A percentile compares a stretch with the other conserved stretches of the same genome.
Conservation (phyloP, 2,888 invertebrate genomes). For the Omphaloscelis lunosa region DNA sequence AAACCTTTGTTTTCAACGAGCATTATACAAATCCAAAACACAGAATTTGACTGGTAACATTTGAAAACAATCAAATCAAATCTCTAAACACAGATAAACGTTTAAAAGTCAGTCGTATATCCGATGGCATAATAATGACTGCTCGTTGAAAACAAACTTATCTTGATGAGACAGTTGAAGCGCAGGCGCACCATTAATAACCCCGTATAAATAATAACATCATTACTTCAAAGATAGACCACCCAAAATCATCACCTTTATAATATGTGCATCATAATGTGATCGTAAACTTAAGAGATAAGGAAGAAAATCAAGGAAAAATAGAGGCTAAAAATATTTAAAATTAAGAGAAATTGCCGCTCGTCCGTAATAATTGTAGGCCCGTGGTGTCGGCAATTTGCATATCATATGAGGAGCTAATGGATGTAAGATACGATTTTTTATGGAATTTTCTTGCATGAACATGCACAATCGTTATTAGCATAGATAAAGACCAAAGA, state of each 20-base stretch:
- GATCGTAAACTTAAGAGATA: constrained; percentile 84
- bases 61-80: constrained; percentile 80
- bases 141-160: constrained; percentile 87
- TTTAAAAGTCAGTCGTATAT: constrained; percentile 86
- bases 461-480: constrained; percentile 81
- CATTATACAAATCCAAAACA: constrained; percentile 55
- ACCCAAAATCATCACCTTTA: constrained; percentile 90
- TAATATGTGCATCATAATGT: constrained; percentile 75
- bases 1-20: constrained; percentile 22
- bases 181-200: constrained; percentile 85
- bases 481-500: constrained; percentile 83
- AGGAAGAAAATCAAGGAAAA: constrained; percentile 81
- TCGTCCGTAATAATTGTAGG: constrained; percentile 80
- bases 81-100: constrained; percentile 80
- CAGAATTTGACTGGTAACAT: constrained; percentile 69
- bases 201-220: constrained; percentile 87
- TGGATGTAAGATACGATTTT: constrained; percentile 84
- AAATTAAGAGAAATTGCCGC: constrained; percentile 82
- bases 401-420: constrained; percentile 88
- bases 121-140: constrained; percentile 87
- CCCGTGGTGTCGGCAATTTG: constrained; percentile 82
- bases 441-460: constrained; percentile 82
- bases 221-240: constrained; percentile 85
- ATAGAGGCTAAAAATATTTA: constrained; percentile 68
- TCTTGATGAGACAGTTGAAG: constrained; percentile 87